A percentile compares a stretch with the other conserved stretches of the same genome.
Evolutionary conservation across 2,113 vertebrate species (phyloP).

Genomic region (Mobula birostris): DNA sequence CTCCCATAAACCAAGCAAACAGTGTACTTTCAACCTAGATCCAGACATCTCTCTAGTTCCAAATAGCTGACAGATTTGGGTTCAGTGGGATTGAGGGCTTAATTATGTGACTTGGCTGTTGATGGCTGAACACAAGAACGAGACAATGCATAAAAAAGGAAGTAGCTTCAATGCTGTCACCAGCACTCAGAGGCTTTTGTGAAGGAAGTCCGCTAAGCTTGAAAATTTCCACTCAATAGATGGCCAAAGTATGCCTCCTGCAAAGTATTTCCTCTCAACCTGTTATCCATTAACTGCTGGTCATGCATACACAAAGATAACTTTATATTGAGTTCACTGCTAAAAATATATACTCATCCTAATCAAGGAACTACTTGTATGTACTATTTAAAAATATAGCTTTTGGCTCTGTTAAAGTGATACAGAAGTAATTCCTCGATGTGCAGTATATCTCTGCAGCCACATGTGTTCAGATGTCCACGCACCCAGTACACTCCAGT

Average conservation of each 20-base stretch:
- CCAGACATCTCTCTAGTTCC: neutral
- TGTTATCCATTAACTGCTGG: neutral
- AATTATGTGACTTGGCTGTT: neutral
- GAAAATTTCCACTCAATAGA: neutral
- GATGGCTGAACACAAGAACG: neutral
- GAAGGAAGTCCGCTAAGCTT: neutral
- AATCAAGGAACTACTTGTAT: neutral
- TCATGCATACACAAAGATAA: neutral
- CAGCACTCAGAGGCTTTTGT: neutral
- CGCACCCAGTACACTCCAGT: neutral
- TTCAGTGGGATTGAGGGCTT: neutral
- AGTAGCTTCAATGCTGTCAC: neutral
- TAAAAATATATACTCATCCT: neutral
- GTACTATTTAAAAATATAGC: neutral
- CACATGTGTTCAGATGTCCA: too few species aligned
- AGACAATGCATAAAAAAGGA: neutral
- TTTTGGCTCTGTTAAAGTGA: neutral
- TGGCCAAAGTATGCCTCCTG: neutral
- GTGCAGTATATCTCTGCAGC: too few species aligned
- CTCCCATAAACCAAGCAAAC: neutral
- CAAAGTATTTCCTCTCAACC: constrained; percentile 11
- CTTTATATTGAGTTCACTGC: neutral
- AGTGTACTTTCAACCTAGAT: neutral
- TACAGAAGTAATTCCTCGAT: too few species aligned
- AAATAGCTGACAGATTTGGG: neutral